These are phyloP conservation scores for Latrodectus elegans DNA, from an alignment of 2,888 invertebrate genomes.

Conservation along the genomic window DNA sequence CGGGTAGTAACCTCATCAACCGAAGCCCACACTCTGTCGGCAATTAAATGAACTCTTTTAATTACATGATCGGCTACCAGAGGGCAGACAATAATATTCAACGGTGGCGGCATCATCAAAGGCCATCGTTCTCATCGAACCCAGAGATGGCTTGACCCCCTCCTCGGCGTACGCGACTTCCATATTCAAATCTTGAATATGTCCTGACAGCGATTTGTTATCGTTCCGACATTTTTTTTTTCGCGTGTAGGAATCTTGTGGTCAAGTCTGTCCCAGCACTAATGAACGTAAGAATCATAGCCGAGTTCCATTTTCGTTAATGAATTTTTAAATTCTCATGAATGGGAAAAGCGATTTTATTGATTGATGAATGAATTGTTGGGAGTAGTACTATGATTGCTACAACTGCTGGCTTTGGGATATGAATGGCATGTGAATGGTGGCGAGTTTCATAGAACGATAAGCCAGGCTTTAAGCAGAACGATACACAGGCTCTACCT, in stretches of 20 bases:
- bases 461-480: too few relatives aligned
- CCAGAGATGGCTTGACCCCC: neutral
- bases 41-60: neutral
- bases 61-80: neutral
- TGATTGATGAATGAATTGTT: constrained; percentile 24
- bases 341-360: constrained; percentile 13
- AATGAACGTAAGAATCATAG: neutral
- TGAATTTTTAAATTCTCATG: constrained; percentile 6
- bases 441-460: too few relatives aligned
- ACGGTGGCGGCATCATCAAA: neutral
- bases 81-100: neutral
- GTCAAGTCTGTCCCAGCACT: too few relatives aligned
- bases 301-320: neutral
- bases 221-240: too few relatives aligned
- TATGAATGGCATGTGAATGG: too few relatives aligned
- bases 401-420: too few relatives aligned
- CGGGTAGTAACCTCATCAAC: too few relatives aligned
- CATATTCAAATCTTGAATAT: neutral
- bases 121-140: neutral
- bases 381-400: neutral
- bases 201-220: neutral
- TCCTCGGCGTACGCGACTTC: neutral
- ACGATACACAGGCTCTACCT: too few relatives aligned
- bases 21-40: too few relatives aligned
- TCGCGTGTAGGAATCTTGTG: too few relatives aligned